phyloP scores from a whole-genome alignment of 1,140 invertebrate species.

The Chrysoperla carnea region DNA sequence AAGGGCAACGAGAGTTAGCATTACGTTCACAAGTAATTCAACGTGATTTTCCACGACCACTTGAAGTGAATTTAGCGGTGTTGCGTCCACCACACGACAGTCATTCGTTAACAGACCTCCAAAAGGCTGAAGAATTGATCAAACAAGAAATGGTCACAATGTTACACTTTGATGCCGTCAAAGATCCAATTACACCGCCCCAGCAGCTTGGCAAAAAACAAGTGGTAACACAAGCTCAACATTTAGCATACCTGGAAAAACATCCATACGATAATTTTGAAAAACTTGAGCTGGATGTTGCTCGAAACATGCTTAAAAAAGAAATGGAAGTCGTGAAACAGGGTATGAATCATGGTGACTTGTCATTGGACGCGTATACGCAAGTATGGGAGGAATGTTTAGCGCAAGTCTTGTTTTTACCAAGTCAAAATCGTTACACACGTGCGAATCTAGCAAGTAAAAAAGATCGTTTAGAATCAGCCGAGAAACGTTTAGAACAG shows the following conservation, averaged over 20 bases:
- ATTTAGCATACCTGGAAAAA: conserved; percentile 65
- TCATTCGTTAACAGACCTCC: conserved; percentile 65
- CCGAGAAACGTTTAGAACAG: conserved; percentile 80
- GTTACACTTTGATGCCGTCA: conserved; percentile 75
- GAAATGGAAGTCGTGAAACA: conserved; percentile 84
- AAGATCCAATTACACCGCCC: conserved; percentile 34
- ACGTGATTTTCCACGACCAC: conserved; percentile 70
- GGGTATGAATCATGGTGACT: conserved; percentile 89
- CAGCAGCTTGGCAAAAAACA: conserved; percentile 17
- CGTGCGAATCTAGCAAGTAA: conserved; percentile 87
- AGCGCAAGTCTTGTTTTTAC: conserved; percentile 60
- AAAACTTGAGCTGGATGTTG: conserved; percentile 48
- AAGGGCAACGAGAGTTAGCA: conserved; percentile 47
- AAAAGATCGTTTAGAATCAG: conserved; percentile 86
- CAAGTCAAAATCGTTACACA: conserved; percentile 79
- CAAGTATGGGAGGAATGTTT: conserved; percentile 97
- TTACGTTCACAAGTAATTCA: conserved; percentile 80
- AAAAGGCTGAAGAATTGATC: conserved; percentile 92
- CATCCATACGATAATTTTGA: conserved; percentile 65
- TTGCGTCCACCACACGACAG: conserved; percentile 52
- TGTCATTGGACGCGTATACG: conserved; percentile 77
- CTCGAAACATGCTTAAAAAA: conserved; percentile 45
- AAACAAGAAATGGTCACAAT: conserved; percentile 95
- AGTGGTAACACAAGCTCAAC: conserved; percentile 39
- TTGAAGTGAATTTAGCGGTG: conserved; percentile 69